Conservation (phyloP, 2,888 invertebrate species). For the Coleophora deauratella region DNA sequence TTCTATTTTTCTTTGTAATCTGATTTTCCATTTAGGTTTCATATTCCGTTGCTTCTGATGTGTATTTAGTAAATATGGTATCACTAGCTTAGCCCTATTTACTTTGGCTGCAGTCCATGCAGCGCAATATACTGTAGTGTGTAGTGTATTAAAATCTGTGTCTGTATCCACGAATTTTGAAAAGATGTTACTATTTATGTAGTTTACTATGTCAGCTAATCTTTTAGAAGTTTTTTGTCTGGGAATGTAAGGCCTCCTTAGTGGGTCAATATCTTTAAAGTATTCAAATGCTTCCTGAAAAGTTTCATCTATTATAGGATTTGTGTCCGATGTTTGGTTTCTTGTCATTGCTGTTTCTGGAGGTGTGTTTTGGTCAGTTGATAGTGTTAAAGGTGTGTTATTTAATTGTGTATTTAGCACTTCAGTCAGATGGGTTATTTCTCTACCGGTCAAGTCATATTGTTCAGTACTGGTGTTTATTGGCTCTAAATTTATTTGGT, state of each 20-base stretch:
- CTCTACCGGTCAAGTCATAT: too few species aligned
- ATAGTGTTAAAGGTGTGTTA: too few species aligned
- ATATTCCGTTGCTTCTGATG: not conserved
- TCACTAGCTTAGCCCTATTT: conserved; percentile 1
- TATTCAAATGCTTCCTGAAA: not conserved
- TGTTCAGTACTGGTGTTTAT: too few species aligned
- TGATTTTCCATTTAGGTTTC: conserved; percentile 11
- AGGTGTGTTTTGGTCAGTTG: too few species aligned
- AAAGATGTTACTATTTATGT: conserved; percentile 5
- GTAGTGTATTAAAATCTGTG: conserved; percentile 2
- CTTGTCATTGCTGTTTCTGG: too few species aligned
- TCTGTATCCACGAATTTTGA: conserved; percentile 3
- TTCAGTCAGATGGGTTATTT: too few species aligned
- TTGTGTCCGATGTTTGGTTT: not conserved
- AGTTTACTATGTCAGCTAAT: conserved; percentile 7
- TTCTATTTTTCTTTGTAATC: conserved; percentile 9
- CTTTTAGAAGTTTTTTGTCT: conserved; percentile 12
- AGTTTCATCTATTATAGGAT: conserved; percentile 4
- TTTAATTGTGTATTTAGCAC: too few species aligned
- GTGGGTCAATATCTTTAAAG: conserved; percentile 1
- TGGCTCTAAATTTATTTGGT: too few species aligned
- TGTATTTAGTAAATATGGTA: too few species aligned
- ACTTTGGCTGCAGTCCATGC: conserved; percentile 9
- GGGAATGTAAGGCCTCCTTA: conserved; percentile 8
- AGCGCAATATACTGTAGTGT: too few species aligned